Percentiles rank a stretch among this genome's conserved stretches.
Conservation (phyloP, 2,113 vertebrate genomes). For the Physeter macrocephalus region DNA sequence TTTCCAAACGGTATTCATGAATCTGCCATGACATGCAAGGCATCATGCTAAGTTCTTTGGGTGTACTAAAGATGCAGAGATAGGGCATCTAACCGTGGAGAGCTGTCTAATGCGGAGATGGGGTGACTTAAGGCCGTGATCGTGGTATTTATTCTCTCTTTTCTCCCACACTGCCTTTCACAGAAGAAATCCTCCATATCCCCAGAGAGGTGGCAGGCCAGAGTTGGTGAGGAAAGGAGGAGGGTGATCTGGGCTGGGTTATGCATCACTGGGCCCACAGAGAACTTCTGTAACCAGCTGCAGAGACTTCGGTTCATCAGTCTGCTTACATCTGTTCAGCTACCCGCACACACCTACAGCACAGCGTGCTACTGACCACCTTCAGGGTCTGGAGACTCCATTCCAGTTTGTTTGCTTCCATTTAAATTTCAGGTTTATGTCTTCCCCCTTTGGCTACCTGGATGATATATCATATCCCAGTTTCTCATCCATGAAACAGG, state of each 20-base stretch:
- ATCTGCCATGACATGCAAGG: background rate
- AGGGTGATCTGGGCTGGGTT: background rate
- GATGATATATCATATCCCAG: background rate
- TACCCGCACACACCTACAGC: background rate
- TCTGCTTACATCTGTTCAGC: background rate
- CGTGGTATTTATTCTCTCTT: background rate
- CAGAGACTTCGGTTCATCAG: background rate
- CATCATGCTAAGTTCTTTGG: background rate
- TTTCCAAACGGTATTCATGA: background rate
- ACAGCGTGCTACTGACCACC: background rate
- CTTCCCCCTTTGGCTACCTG: background rate
- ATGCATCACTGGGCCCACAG: fast-evolving
- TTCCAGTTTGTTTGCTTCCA: background rate
- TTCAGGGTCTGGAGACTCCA: no score
- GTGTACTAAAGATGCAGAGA: background rate
- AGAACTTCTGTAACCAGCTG: background rate
- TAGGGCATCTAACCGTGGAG: no score
- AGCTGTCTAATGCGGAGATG: background rate
- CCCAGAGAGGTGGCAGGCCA: background rate
- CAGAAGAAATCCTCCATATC: background rate
- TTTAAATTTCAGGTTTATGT: background rate
- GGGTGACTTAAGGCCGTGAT: no score
- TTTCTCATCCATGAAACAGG: background rate
- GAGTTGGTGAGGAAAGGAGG: background rate
- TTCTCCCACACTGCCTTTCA: background rate